These are phyloP conservation scores for Festucalex cinctus DNA, from an alignment of 2,113 vertebrate species.

Conservation along the genomic window DNA sequence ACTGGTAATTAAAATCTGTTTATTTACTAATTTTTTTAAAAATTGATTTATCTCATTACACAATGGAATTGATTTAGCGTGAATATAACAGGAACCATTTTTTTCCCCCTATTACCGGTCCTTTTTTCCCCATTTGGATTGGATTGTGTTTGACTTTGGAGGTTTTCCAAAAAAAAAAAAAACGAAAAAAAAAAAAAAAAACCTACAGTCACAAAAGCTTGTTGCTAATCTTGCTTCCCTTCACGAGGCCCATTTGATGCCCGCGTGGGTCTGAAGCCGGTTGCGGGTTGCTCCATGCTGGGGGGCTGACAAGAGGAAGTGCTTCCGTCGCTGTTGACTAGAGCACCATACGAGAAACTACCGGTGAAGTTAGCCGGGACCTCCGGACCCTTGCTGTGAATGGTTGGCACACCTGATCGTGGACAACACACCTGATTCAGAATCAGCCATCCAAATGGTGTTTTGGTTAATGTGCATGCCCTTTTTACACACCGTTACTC, in stretches of 20 bases:
- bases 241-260: slow-evolving; percentile 65
- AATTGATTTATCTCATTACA: background rate
- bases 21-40: too few species aligned
- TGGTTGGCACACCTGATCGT: slow-evolving; percentile 82
- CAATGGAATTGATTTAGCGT: background rate
- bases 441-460: background rate
- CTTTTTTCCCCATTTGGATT: background rate
- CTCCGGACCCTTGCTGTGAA: slow-evolving; percentile 83
- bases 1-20: too few species aligned
- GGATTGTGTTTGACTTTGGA: slow-evolving; percentile 10
- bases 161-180: background rate
- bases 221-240: slow-evolving; percentile 74
- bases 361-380: slow-evolving; percentile 87
- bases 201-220: background rate
- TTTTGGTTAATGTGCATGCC: background rate
- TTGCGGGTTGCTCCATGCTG: slow-evolving; percentile 71
- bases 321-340: slow-evolving; percentile 85
- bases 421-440: background rate
- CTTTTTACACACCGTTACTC: slow-evolving; percentile 80
- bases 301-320: slow-evolving; percentile 73
- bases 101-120: too few species aligned
- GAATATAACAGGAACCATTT: too few species aligned
- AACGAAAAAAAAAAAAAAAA: too few species aligned
- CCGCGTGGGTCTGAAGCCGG: slow-evolving; percentile 36
- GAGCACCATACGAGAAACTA: slow-evolving; percentile 90